phyloP scores from a whole-genome alignment of 2,888 invertebrate species.

The Drosophila flavopinicola region DNA sequence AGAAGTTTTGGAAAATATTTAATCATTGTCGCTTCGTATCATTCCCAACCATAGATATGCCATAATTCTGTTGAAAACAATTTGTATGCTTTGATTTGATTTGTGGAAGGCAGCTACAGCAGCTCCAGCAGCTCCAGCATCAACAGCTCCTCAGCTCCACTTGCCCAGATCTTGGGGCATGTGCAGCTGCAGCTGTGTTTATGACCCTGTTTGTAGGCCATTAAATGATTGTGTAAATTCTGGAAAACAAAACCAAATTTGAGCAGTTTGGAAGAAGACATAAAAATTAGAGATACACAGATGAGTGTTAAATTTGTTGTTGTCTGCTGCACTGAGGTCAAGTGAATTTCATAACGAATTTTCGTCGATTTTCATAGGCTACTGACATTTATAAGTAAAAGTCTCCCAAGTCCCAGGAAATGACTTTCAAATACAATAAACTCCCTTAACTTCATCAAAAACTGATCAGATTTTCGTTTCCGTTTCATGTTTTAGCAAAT shows the following conservation, averaged over 20 bases:
- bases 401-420: no score
- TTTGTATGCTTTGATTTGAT: constrained; percentile 73
- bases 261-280: constrained; percentile 57
- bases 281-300: constrained; percentile 51
- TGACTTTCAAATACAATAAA: no score
- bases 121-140: background rate
- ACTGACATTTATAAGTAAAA: no score
- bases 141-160: constrained; percentile 7
- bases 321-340: constrained; percentile 29
- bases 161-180: constrained; percentile 20
- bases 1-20: constrained; percentile 74
- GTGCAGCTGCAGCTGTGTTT: constrained; percentile 55
- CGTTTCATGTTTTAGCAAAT: no score
- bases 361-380: background rate
- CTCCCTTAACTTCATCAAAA: no score
- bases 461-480: no score
- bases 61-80: constrained; percentile 77
- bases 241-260: constrained; percentile 61
- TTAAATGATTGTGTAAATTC: constrained; percentile 75
- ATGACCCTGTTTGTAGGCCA: constrained; percentile 64
- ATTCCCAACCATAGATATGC: constrained; percentile 57
- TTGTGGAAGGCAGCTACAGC: constrained; percentile 43
- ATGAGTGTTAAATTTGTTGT: constrained; percentile 28
- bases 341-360: constrained; percentile 16
- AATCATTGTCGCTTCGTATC: constrained; percentile 70